phyloP scores from a whole-genome alignment of 2,888 invertebrate species.

The Rotaria macrura region DNA sequence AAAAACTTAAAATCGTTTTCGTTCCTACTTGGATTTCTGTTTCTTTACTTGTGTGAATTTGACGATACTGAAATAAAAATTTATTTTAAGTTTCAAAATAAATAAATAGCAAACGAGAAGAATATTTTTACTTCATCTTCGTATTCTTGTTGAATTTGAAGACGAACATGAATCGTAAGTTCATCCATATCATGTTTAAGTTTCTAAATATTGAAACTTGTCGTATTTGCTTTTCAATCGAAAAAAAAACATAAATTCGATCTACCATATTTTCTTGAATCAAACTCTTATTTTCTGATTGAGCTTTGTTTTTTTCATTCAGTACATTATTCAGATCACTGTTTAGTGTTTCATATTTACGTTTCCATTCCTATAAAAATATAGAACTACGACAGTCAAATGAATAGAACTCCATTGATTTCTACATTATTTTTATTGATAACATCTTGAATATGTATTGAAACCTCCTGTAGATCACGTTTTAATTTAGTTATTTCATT shows the following conservation, averaged over 20 bases:
- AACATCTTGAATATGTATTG: not conserved
- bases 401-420: not conserved
- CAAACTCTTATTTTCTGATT: not conserved
- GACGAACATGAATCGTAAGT: not conserved
- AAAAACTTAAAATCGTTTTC: not conserved
- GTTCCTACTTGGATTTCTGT: not conserved
- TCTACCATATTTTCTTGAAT: not conserved
- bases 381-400: not conserved
- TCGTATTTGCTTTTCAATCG: not conserved
- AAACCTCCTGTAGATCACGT: not conserved
- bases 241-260: not conserved
- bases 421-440: not conserved
- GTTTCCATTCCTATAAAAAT: not conserved
- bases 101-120: no score
- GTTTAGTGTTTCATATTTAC: not conserved
- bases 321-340: not conserved
- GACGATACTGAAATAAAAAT: not conserved
- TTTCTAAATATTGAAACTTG: not conserved
- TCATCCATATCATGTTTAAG: not conserved
- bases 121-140: not conserved
- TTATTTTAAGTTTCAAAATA: not conserved
- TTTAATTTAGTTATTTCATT: not conserved
- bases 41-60: not conserved
- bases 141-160: not conserved
- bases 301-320: not conserved